Conservation (phyloP, 35 echinoderm and acorn worm genomes). For the Apostichopus parvimensis region DNA sequence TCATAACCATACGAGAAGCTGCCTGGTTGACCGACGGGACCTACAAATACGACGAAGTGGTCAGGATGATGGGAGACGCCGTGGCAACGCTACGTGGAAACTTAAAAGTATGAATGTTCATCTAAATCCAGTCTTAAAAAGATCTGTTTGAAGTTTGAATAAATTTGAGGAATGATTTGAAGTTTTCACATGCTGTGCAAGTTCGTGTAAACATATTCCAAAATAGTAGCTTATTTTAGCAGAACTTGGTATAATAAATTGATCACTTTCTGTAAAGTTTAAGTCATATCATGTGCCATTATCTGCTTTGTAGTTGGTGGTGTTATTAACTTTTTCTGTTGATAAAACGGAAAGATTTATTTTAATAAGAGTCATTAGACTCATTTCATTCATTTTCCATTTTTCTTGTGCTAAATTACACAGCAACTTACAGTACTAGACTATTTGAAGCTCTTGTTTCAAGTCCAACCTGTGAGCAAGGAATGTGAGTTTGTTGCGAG, state of each 20-base stretch:
- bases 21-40: conserved; percentile 98
- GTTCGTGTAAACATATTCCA: background rate
- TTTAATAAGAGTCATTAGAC: background rate
- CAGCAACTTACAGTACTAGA: conserved; percentile 82
- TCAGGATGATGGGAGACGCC: conserved; percentile 96
- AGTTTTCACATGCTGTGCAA: background rate
- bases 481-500: conserved; percentile 67
- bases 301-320: too few relatives aligned
- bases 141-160: background rate
- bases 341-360: too few relatives aligned
- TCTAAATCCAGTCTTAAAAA: background rate
- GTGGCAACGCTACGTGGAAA: conserved; percentile 89
- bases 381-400: background rate
- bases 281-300: too few relatives aligned
- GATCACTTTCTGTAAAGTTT: background rate
- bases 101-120: conserved; percentile 57
- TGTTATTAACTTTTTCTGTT: too few relatives aligned
- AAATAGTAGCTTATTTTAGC: background rate
- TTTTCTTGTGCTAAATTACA: background rate
- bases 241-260: background rate
- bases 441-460: conserved; percentile 75
- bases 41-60: conserved; percentile 96
- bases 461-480: conserved; percentile 53
- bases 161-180: background rate
- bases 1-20: conserved; percentile 95